Evolutionary conservation across 2,113 vertebrate species (phyloP).

Genomic region (Pollimyrus isidori): DNA sequence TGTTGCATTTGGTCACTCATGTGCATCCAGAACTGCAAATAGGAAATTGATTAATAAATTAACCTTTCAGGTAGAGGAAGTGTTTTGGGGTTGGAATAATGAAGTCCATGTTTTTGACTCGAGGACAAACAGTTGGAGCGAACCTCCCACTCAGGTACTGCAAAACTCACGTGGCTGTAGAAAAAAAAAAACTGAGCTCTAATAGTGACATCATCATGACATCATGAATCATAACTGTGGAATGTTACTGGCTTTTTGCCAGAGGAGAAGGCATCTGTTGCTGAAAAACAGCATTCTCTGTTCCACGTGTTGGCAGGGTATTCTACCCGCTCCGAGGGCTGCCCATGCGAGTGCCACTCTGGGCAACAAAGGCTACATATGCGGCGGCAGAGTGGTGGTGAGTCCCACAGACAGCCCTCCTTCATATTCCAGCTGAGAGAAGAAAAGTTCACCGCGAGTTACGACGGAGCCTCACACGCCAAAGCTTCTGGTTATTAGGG

Average conservation of each 20-base stretch:
- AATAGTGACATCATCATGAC: neutral
- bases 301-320: slow-evolving; percentile 59
- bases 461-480: neutral
- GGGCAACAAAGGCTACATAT: slow-evolving; percentile 78
- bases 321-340: slow-evolving; percentile 78
- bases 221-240: neutral
- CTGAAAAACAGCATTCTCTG: slow-evolving; percentile 1
- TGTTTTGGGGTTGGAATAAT: slow-evolving; percentile 94
- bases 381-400: slow-evolving; percentile 87
- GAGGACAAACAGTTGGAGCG: slow-evolving; percentile 67
- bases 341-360: slow-evolving; percentile 76
- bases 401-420: slow-evolving; percentile 38
- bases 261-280: neutral
- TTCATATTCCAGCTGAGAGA: neutral
- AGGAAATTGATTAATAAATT: neutral
- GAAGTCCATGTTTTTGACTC: slow-evolving; percentile 89
- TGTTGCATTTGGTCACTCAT: neutral
- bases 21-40: neutral
- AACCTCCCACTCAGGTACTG: slow-evolving; percentile 72
- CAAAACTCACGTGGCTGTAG: neutral
- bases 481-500: neutral
- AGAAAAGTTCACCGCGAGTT: neutral
- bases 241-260: neutral
- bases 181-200: no score
- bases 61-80: slow-evolving; percentile 66